Evolutionary conservation across 2,797 vertebrate species (phyloP).

Genomic region (Coendou prehensilis): DNA sequence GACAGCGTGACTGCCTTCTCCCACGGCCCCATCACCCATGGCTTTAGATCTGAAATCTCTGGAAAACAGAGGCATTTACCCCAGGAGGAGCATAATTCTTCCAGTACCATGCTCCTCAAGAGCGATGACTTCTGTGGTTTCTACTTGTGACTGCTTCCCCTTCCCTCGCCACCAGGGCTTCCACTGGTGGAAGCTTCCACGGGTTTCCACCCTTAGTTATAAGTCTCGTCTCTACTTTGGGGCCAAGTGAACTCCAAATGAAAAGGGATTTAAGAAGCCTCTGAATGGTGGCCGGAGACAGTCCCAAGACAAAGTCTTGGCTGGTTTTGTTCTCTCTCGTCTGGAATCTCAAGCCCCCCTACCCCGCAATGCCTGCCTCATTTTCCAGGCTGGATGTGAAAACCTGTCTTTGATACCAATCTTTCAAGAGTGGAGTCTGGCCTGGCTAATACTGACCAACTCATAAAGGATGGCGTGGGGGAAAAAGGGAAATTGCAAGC

Average conservation of each 20-base stretch:
- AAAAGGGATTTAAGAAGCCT: background rate
- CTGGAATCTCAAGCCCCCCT: background rate
- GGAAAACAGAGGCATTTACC: background rate
- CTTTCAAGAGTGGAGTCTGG: background rate
- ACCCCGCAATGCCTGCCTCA: background rate
- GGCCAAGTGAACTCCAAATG: background rate
- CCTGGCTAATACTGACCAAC: background rate
- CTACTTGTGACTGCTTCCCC: background rate
- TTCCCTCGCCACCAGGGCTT: background rate
- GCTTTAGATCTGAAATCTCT: background rate
- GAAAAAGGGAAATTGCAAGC: background rate
- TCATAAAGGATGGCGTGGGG: background rate
- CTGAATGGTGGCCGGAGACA: background rate
- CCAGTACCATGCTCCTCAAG: background rate
- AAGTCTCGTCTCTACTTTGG: constrained; percentile 4
- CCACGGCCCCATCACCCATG: background rate
- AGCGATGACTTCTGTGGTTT: background rate
- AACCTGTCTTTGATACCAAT: background rate
- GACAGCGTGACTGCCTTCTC: background rate
- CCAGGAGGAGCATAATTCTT: background rate
- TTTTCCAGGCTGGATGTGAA: background rate
- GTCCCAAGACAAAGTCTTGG: background rate
- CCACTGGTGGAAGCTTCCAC: too few species aligned
- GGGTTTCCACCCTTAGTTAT: background rate
- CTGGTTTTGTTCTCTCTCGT: background rate